phyloP scores from a whole-genome alignment of 2,888 invertebrate species.

The Lithophane semibrunnea region DNA sequence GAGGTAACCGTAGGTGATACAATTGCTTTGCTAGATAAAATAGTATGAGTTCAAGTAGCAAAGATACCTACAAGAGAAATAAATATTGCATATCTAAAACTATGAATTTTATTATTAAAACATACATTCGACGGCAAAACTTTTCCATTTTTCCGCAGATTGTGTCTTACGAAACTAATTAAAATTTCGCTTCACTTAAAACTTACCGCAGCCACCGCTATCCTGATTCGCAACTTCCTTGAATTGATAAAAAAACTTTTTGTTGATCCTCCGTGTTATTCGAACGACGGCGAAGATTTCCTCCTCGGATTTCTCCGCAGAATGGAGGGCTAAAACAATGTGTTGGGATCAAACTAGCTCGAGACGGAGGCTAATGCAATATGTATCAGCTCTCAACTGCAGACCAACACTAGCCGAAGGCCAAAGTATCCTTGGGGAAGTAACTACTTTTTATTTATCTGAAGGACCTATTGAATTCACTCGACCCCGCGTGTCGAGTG shows the following conservation, averaged over 20 bases:
- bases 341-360: conserved; percentile 76
- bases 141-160: conserved; percentile 53
- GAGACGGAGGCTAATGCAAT: conserved; percentile 81
- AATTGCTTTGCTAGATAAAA: conserved; percentile 22
- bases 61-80: neutral
- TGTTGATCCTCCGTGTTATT: conserved; percentile 67
- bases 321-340: conserved; percentile 74
- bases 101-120: conserved; percentile 40
- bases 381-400: conserved; percentile 79
- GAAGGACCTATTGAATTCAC: conserved; percentile 64
- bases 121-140: conserved; percentile 41
- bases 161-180: conserved; percentile 64
- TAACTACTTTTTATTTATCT: conserved; percentile 65
- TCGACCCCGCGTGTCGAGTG: conserved; percentile 36
- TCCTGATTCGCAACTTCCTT: conserved; percentile 61
- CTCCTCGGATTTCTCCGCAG: conserved; percentile 61
- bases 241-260: conserved; percentile 71
- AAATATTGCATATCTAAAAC: conserved; percentile 23
- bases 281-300: conserved; percentile 64
- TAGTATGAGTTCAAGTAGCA: neutral
- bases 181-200: conserved; percentile 64
- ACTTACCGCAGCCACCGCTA: conserved; percentile 47
- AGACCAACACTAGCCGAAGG: conserved; percentile 63
- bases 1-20: conserved; percentile 37
- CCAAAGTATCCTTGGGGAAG: conserved; percentile 60